Percentiles rank a stretch among this genome's conserved stretches.
phyloP scores from a whole-genome alignment of 2,888 invertebrate species.

The Chrysolina americana region DNA sequence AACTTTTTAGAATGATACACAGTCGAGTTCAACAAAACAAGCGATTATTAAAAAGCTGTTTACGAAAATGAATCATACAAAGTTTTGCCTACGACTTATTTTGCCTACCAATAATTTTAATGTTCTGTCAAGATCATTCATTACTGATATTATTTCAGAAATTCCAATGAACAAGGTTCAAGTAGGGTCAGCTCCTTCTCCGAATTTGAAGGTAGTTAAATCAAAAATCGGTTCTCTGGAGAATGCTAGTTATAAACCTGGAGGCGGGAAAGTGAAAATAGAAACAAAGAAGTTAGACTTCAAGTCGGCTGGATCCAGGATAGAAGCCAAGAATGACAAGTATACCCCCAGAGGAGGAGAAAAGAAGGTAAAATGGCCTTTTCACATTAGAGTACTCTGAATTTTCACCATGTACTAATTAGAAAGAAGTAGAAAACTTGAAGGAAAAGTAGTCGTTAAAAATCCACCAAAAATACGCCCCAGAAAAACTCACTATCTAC shows the following conservation, averaged over 20 bases:
- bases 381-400: neutral
- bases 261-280: slow-evolving; percentile 90
- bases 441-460: too few relatives aligned
- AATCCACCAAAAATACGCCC: too few relatives aligned
- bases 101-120: too few relatives aligned
- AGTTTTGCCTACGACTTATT: too few relatives aligned
- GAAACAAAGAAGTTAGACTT: slow-evolving; percentile 90
- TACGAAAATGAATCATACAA: too few relatives aligned
- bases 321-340: slow-evolving; percentile 92
- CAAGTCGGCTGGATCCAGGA: slow-evolving; percentile 86
- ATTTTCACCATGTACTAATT: neutral
- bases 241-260: slow-evolving; percentile 91
- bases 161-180: slow-evolving; percentile 95
- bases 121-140: too few relatives aligned
- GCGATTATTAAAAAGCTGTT: too few relatives aligned
- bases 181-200: slow-evolving; percentile 93
- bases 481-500: too few relatives aligned
- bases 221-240: slow-evolving; percentile 94
- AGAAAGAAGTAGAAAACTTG: neutral
- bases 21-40: too few relatives aligned
- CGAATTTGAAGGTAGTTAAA: slow-evolving; percentile 91
- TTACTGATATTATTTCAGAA: slow-evolving; percentile 70
- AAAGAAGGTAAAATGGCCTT: slow-evolving; percentile 80
- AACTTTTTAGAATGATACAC: too few relatives aligned
- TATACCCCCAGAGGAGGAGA: slow-evolving; percentile 91